These are phyloP conservation scores for Scolopax rusticola DNA, from an alignment of 2,797 vertebrate genomes.

Conservation along the genomic window DNA sequence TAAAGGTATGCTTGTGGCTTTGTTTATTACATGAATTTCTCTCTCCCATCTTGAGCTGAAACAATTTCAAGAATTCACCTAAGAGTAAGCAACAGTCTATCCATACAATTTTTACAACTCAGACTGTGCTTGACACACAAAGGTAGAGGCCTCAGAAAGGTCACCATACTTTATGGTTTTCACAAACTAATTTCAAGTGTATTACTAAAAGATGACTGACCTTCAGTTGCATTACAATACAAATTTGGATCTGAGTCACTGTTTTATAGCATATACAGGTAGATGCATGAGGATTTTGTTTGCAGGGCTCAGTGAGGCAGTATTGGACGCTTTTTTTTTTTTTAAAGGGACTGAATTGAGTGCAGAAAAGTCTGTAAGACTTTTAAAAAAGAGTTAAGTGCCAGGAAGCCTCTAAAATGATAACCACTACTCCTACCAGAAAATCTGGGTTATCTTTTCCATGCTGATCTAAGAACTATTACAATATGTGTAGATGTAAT, in stretches of 20 bases:
- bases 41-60: background rate
- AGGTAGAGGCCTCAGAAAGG: background rate
- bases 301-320: background rate
- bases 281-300: background rate
- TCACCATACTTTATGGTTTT: too few species aligned
- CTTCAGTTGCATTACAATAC: background rate
- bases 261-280: background rate
- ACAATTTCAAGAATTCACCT: background rate
- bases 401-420: background rate
- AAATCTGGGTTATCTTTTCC: background rate
- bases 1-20: background rate
- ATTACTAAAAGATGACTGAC: background rate
- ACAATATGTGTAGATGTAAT: background rate
- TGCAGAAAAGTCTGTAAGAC: background rate
- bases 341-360: background rate
- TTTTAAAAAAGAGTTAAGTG: background rate
- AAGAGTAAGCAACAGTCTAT: background rate
- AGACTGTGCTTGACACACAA: background rate
- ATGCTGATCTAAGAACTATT: background rate
- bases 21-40: background rate
- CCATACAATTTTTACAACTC: background rate
- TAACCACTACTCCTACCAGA: background rate
- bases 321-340: background rate
- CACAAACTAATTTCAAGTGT: background rate
- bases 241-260: background rate